These are phyloP conservation scores for Orycteropus afer DNA, from an alignment of 2,113 vertebrate species.

Conservation along the genomic window DNA sequence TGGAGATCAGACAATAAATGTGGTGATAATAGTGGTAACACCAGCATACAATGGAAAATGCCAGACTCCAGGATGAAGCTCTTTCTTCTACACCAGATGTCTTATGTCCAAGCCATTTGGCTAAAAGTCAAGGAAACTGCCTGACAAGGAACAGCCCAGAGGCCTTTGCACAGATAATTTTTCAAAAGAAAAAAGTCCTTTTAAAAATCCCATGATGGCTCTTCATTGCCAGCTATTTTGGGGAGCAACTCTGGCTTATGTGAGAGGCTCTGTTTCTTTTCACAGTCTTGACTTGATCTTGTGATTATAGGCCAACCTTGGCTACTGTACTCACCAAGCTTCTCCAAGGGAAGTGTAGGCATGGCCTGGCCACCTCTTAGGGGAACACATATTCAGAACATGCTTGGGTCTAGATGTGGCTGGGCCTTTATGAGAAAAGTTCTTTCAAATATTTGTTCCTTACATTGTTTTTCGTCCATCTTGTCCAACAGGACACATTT, in stretches of 20 bases:
- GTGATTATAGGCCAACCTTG: background rate
- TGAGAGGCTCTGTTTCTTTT: slow-evolving; percentile 42
- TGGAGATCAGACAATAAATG: background rate
- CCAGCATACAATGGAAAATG: background rate
- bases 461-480: background rate
- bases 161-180: slow-evolving; percentile 38
- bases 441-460: background rate
- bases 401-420: background rate
- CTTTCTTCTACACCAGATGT: background rate
- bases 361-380: background rate
- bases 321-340: background rate
- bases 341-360: background rate
- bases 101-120: background rate
- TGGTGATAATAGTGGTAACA: background rate
- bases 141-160: slow-evolving; percentile 36
- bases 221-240: slow-evolving; percentile 34
- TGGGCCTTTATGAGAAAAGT: background rate
- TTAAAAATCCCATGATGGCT: slow-evolving; percentile 48
- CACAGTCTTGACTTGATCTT: slow-evolving; percentile 19
- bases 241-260: slow-evolving; percentile 12
- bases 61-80: background rate
- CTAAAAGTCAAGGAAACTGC: background rate
- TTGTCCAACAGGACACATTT: background rate
- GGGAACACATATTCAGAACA: background rate
- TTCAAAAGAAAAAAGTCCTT: slow-evolving; percentile 65